Evolutionary conservation across 2,797 vertebrate species (phyloP).

Genomic region (Centroberyx gerrardi): DNA sequence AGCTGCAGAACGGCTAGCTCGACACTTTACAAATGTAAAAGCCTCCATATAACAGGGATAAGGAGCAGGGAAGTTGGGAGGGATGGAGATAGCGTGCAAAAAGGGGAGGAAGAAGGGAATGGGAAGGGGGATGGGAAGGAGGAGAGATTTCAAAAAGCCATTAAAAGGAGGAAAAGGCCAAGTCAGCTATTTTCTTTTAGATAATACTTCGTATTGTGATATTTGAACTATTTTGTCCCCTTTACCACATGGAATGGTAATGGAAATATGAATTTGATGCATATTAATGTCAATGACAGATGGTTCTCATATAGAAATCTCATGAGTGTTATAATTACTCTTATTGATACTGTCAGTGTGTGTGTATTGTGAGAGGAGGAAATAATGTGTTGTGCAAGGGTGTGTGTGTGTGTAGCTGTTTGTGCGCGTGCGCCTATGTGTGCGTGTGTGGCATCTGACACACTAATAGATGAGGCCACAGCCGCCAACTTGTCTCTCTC

Average conservation of each 20-base stretch:
- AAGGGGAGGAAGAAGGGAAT: conserved; percentile 26
- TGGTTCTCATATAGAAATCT: not conserved
- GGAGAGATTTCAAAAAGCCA: conserved; percentile 60
- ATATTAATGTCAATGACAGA: conserved; percentile 11
- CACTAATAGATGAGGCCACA: conserved; percentile 56
- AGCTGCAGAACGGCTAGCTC: conserved; percentile 67
- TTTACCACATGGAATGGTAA: conserved; percentile 1
- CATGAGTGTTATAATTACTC: not conserved
- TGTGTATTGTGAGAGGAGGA: not conserved
- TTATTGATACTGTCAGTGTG: not conserved
- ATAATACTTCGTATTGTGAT: conserved; percentile 45
- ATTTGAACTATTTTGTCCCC: conserved; percentile 42
- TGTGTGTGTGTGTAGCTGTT: not conserved
- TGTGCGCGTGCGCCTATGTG: not conserved
- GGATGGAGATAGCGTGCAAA: conserved; percentile 41
- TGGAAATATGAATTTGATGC: conserved; percentile 20
- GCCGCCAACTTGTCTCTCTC: conserved; percentile 60
- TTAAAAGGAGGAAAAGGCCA: conserved; percentile 47
- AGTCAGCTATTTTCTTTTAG: conserved; percentile 65
- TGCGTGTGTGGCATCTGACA: conserved; percentile 56
- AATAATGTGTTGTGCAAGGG: not conserved
- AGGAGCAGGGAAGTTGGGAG: conserved; percentile 52
- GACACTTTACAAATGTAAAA: conserved; percentile 68
- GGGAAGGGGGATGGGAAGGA: conserved; percentile 31
- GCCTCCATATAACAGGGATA: conserved; percentile 60